Evolutionary conservation across 2,797 vertebrate species (phyloP), one percentile per base, ranked within the genome.

Genomic region (Pipistrellus nathusii): DNA sequence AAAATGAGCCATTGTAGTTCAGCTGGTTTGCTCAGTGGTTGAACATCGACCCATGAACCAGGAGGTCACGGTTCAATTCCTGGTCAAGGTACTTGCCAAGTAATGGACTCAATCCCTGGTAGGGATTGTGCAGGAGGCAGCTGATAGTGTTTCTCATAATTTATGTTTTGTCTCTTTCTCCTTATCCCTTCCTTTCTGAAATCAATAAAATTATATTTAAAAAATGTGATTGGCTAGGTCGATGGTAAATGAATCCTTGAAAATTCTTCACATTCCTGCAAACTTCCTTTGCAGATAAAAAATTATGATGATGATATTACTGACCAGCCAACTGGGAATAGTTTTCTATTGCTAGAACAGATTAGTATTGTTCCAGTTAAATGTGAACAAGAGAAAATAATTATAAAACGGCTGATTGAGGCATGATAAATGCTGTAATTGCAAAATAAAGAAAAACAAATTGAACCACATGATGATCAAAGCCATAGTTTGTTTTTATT

Each of bases 351-450:
- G 83, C 62, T 69, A 8, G 41, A 86, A 62, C 13, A 85, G 4
- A 88, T 85, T 90, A 76, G 21, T 53, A 83, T 80, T 92, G n/a
- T 87, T 95, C 44, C 23, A 93, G 48, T 38, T 93, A 91, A 91
- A 94, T 84, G 8, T 85, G 86, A 93, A 89, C 48, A 92, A 84
- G 23, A 46, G 21, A 12, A 90, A 88, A 83, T 72, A 82, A 93
- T 91, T 93, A 46, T 15, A 89, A 88, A 95, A 85, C 83, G 21
- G 4, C n/a, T 90, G 73, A 86, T 5, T 46, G 8, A 5, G 6
- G 13, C 25, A 78, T 62, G 32, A 17, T 76, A 68, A 92, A 75
- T 76, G 85, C 85, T 90, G n/a, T 73, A 44, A 23, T 51, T 76
- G 3, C 0, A 84, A 81, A 88, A 85, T 71, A 73, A 38, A 66